Base-by-base conservation (phyloP, 2,888 invertebrate species). In the Aleiodes leptofemur region DNA sequence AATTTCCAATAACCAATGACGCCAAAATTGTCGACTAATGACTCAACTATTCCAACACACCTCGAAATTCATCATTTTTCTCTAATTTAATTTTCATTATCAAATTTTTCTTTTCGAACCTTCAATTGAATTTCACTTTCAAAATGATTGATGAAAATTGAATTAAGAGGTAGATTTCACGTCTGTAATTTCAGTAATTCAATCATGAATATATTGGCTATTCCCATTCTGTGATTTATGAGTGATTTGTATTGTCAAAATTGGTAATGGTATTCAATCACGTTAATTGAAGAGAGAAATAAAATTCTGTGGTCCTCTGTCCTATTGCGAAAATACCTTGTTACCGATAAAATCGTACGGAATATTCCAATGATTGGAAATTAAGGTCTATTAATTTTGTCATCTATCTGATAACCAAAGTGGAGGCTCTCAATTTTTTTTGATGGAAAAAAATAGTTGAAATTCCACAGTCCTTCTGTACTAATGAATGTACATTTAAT, bases 401-500 rank as follows among this genome's bases (percentile, higher is more conserved):
- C 14, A 68, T 29, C 66, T 31, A 29, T 5, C 51, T 53, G 38
- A 29, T 68, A 68, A 34, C 31, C 11, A 23, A 13, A 14, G 51
- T 16, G 8, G 11, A 13, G 8, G 13, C 16, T 53, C 16, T 1
- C 8, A 2, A 53, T 53, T 53, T 53, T 53, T 53, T 53, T 6
- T 53, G 6, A n/a, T 4, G 8, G 13, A 34, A 23, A 14, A 59
- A n/a, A 6, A 23, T 9, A 7, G 23, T 9, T 51, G 29, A 56
- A 57, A 48, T 59, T 48, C 53, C 48, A 29, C 61, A 50, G 16
- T 57, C 16, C 51, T 59, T 64, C 13, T 64, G 3, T 48, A 8
- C 59, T 74, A 53, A 74, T 74, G 9, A 69, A 74, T 61, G 69
- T 59, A 74, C 43, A 74, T 70, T 71, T 74, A 70, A 74, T 70